phyloP scores from a whole-genome alignment of 2,888 invertebrate genomes.

The Sarcophaga subvicina region DNA sequence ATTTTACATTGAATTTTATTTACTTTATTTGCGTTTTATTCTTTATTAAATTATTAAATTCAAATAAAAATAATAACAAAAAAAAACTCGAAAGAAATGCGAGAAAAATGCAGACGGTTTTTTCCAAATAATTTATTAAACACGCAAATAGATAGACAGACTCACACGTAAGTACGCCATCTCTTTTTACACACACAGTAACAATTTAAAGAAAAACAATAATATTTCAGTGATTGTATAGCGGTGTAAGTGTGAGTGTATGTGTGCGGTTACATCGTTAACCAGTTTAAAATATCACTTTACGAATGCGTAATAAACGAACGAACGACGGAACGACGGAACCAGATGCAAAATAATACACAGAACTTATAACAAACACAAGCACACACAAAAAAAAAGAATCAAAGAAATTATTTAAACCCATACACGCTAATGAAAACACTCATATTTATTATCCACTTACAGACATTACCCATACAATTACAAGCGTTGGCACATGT shows the following conservation, averaged over 20 bases:
- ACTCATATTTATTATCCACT: neutral
- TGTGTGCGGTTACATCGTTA: neutral
- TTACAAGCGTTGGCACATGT: neutral
- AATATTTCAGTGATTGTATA: neutral
- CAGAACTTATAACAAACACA: neutral
- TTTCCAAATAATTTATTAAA: neutral
- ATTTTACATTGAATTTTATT: too few species aligned
- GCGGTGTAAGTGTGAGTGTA: neutral
- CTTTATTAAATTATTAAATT: too few species aligned
- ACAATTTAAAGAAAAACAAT: neutral
- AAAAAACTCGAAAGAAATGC: neutral
- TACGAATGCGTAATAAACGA: slow-evolving; percentile 15
- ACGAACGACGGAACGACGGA: neutral
- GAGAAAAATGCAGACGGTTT: neutral
- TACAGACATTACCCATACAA: neutral
- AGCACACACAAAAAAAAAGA: neutral
- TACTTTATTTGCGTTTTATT: too few species aligned
- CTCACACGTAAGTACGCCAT: too few species aligned
- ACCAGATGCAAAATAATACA: slow-evolving; percentile 45
- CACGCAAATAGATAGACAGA: neutral
- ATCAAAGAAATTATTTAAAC: too few species aligned
- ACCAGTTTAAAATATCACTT: slow-evolving; percentile 58
- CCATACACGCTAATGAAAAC: too few species aligned
- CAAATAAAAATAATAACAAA: neutral
- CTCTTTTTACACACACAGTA: neutral